Base-by-base conservation (phyloP, 2,113 vertebrate genomes). In the Neofelis nebulosa region DNA sequence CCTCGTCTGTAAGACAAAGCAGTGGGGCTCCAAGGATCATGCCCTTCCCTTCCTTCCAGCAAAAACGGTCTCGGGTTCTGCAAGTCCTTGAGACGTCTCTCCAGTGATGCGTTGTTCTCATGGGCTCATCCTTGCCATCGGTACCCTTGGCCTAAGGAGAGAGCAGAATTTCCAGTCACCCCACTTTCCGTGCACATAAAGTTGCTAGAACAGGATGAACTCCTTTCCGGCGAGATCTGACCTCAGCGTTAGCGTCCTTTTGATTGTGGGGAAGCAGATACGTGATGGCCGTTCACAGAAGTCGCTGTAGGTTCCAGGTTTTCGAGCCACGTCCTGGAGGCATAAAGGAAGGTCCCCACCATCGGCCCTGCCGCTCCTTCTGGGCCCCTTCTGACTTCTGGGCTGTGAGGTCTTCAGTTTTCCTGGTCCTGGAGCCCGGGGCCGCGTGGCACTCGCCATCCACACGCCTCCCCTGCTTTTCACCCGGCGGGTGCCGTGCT, bases 231-330 rank as follows among this genome's bases (percentile, higher is more conserved):
- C 0, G 16, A 23, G 41, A 13, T 13, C 10, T 0, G 21, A 0
- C 7, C 21, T 13, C 7, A 36, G 25, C 23, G 3, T 25, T 2
- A 0, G 1, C 0, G 0, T 14, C 2, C 0, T 50, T 31, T 23
- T 2, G 45, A 5, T 5, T 1, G 11, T 14, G 19, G 27, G 33
- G 29, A 33, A 15, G 6, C 15, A 15, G 41, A 45, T 38, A 19
- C 0, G 23, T 8, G 33, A 6, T 1, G n/a, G 63, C 15, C 2
- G 38, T 18, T 69, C 31, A n/a, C 7, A 1, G 1, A 16, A 0
- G 2, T 2, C 0, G 3, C 2, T 4, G 0, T 19, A 0, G 12
- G 31, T 2, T 38, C 55, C 2, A 0, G 65, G 33, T 16, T 9
- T 19, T 33, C 7, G 16, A 19, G 66, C 33, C 66, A n/a, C 23